These are phyloP conservation scores for Julus scanicus DNA, from an alignment of 2,888 invertebrate species.

Conservation along the genomic window DNA sequence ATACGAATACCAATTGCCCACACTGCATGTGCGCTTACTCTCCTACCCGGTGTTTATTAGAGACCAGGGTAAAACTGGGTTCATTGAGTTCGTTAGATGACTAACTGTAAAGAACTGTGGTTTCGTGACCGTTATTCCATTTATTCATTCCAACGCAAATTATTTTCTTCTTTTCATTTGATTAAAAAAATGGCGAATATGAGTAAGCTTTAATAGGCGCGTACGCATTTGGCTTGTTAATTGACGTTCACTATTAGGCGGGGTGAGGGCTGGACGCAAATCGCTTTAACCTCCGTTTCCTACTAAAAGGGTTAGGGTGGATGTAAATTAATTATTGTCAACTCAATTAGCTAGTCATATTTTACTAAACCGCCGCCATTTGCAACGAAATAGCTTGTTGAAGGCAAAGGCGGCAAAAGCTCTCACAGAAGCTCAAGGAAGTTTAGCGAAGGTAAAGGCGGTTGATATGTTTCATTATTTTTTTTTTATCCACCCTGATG, in stretches of 20 bases:
- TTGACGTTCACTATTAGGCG: not conserved
- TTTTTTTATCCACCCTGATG: not conserved
- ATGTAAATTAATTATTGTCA: not conserved
- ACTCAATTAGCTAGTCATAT: constrained; percentile 16
- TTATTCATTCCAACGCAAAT: too few relatives aligned
- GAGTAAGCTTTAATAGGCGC: not conserved
- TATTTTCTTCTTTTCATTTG: too few relatives aligned
- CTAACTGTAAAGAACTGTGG: too few relatives aligned
- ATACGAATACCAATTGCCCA: too few relatives aligned
- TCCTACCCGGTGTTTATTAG: too few relatives aligned
- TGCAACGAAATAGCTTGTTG: not conserved
- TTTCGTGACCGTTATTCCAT: too few relatives aligned
- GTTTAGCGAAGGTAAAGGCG: constrained; percentile 26
- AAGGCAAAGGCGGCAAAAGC: too few relatives aligned
- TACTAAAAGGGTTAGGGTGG: not conserved
- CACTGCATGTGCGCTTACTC: too few relatives aligned
- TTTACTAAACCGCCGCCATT: not conserved
- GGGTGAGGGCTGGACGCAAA: constrained; percentile 2
- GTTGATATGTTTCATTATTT: not conserved
- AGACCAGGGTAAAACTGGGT: too few relatives aligned
- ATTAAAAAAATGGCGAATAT: too few relatives aligned
- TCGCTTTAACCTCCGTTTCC: constrained; percentile 17
- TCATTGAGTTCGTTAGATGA: too few relatives aligned
- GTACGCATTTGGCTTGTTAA: not conserved
- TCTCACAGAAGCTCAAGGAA: not conserved